Percentiles rank a stretch among this genome's conserved stretches.
Conservation (phyloP, 1,140 invertebrate species). For the Cepaea nemoralis region DNA sequence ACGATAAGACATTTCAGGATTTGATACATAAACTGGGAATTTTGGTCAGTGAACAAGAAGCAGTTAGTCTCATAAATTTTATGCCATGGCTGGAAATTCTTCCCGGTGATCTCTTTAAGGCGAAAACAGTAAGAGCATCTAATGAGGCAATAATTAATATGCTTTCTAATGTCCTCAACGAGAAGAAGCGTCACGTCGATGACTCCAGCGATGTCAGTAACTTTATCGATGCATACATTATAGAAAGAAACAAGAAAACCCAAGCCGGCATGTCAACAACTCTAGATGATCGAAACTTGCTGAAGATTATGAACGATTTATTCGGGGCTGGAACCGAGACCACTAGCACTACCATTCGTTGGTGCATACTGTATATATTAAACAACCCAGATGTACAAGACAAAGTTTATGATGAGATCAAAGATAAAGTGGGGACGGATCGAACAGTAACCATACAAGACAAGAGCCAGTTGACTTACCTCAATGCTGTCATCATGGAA, state of each 20-base stretch:
- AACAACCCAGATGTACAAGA: conserved; percentile 81
- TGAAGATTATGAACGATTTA: conserved; percentile 77
- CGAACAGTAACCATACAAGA: conserved; percentile 76
- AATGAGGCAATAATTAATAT: neutral
- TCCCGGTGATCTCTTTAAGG: neutral
- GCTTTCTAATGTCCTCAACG: neutral
- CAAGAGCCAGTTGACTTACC: neutral
- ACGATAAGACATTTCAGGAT: conserved; percentile 64
- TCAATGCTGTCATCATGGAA: neutral
- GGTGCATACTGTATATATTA: conserved; percentile 88
- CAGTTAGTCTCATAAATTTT: neutral
- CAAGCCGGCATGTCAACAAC: neutral
- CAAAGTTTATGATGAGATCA: conserved; percentile 88
- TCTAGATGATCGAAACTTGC: conserved; percentile 40
- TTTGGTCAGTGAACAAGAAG: too few species aligned
- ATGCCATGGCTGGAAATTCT: neutral
- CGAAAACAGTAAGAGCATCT: neutral
- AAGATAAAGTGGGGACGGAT: conserved; percentile 82
- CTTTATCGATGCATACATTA: conserved; percentile 3
- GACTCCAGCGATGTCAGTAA: neutral
- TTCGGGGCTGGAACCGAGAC: conserved; percentile 72
- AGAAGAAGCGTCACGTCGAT: neutral
- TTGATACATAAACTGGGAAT: conserved; percentile 30
- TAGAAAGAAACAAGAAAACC: neutral
- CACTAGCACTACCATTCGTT: conserved; percentile 46